Percentiles rank a stretch among this genome's conserved stretches.
phyloP scores from a whole-genome alignment of 2,888 invertebrate genomes.

The Lacanobia oleracea region DNA sequence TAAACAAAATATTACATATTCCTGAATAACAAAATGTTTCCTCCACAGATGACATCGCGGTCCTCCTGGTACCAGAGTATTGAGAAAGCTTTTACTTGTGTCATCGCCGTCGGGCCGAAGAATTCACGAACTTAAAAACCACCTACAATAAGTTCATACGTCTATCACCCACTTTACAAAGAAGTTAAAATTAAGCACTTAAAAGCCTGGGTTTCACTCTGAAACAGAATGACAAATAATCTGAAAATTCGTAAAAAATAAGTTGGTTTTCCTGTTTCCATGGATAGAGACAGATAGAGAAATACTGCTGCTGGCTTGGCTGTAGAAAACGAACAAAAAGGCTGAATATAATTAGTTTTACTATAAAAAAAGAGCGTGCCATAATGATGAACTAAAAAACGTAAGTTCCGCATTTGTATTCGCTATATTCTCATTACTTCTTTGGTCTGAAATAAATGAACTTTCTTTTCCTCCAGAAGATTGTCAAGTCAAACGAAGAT shows the following conservation, averaged over 20 bases:
- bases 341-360: constrained; percentile 44
- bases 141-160: no score
- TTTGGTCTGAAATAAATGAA: constrained; percentile 4
- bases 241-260: background rate
- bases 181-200: background rate
- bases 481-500: constrained; percentile 66
- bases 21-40: no score
- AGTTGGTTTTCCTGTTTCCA: background rate
- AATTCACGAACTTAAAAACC: no score
- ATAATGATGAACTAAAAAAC: constrained; percentile 50
- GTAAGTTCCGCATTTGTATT: constrained; percentile 26
- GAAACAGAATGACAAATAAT: background rate
- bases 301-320: constrained; percentile 41
- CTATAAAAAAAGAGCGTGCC: constrained; percentile 42
- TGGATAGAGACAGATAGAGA: background rate
- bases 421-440: background rate
- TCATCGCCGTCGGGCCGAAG: no score
- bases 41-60: no score
- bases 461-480: constrained; percentile 52
- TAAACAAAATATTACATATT: no score
- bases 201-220: constrained; percentile 17
- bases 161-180: no score
- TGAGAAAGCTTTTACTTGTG: no score
- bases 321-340: constrained; percentile 40
- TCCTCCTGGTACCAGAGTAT: no score